Evolutionary conservation across 2,113 vertebrate species (phyloP), one percentile per base, ranked within the genome.

Genomic region (Sclerurus mexicanus): DNA sequence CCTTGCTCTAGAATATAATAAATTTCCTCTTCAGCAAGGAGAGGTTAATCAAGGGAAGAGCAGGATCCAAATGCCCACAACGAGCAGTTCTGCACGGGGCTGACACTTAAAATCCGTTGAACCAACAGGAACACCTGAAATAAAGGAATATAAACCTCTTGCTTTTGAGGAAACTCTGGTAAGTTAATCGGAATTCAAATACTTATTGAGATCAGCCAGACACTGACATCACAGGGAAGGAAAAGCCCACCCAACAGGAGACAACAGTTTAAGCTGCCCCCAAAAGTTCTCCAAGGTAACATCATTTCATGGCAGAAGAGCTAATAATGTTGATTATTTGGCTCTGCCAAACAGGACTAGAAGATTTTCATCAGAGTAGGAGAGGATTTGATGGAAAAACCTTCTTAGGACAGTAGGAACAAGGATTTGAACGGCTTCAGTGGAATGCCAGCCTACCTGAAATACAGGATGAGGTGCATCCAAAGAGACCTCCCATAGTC

Each of bases 191-290:
- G 10, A n/a, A 24, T 13, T 64, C 39, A 42, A 69, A 33, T 5
- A 40, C 7, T 35, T 31, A 0, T 1, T 11, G 72, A 50, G 64
- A 49, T 46, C 5, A 71, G 50, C 6, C 67, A 58, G 23, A 31
- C 42, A n/a, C 6, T 25, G 37, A 35, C 11, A 69, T 12, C 53
- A 24, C 2, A 78, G 47, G 53, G 46, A 39, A 62, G 40, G 42
- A 37, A 66, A 80, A 83, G 13, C 31, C 50, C 69, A 78, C 22
- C 71, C 39, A n/a, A 12, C 0, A 46, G 18, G 21, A 63, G 23
- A 12, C 7, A 60, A 46, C 4, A 21, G 33, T n/a, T 52, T 5
- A 72, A 50, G 18, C 9, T 77, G 3, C 9, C 24, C 2, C 0
- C 1, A 6, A 7, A 74, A 42, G 10, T 79, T 67, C 14, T 35